Evolutionary conservation across 2,888 invertebrate species (phyloP), one percentile per base, ranked within the genome.

Genomic region (Apeira syringaria): DNA sequence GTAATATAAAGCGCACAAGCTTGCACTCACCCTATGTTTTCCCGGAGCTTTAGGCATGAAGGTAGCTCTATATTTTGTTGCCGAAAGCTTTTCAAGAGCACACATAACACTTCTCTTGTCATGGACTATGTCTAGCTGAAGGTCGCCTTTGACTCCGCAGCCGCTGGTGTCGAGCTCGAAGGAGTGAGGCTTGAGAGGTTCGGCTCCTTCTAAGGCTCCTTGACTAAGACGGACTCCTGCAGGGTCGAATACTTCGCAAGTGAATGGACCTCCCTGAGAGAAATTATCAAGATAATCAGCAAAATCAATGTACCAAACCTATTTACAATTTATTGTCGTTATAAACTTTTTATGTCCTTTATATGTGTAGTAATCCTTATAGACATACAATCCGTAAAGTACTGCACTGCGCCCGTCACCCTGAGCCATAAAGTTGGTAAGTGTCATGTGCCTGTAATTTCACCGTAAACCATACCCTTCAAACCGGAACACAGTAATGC

Each of bases 211-310:
- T 4, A 96, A 77, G 0, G 96, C 95, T 0, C 87, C 86, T 2
- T 74, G 65, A 43, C 94, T 92, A 0, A 96, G 94, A 46, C 95
- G 94, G 5, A 98, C 96, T 11, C 97, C 96, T 26, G 96, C 94
- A 0, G 98, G 97, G 81, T 99, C 98, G 69, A 97, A 99, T 0
- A 98, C 98, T 64, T 97, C 95, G 74, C 99, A 98, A 0, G 96
- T 96, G 79, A 98, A 99, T 1, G 99, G 99, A 9, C 98, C 98
- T 41, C 99, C 99, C 91, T 95, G 88, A 56, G 32, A 34, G 11
- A 34, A 25, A 27, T 8, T 13, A 15, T 15, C 15, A 15, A 15
- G 2, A 15, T 15, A 3, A 15, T 15, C 4, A 15, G 4, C 4
- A 15, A n/a, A n/a, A n/a, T n/a, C n/a, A n/a, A n/a, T n/a, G n/a